Percentiles rank a stretch among this genome's conserved stretches.
Conservation (phyloP, 2,113 vertebrate species). For the Solenodon paradoxus region DNA sequence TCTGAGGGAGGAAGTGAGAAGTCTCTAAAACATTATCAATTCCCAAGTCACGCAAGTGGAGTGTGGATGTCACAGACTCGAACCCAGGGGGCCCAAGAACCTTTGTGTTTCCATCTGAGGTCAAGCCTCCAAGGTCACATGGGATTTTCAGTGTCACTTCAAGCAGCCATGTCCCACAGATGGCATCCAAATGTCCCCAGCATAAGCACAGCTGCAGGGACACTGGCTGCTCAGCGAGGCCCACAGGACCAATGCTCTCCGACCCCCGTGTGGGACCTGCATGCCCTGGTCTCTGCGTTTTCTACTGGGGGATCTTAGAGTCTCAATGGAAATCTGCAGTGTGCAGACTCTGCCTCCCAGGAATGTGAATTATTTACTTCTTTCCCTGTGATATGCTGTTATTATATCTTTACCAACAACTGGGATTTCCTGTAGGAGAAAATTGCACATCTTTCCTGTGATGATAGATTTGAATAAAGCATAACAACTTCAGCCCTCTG, state of each 20-base stretch:
- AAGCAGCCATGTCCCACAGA: too few relatives aligned
- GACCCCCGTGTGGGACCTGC: too few relatives aligned
- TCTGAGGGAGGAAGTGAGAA: neutral
- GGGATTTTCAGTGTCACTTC: too few relatives aligned
- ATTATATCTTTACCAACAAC: conserved; percentile 53
- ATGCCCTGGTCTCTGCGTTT: too few relatives aligned
- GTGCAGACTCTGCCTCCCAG: conserved; percentile 21
- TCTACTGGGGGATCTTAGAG: neutral
- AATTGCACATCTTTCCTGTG: neutral
- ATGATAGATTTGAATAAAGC: conserved; percentile 65
- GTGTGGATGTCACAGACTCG: neutral
- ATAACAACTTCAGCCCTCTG: conserved; percentile 19
- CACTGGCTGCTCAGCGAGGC: too few relatives aligned
- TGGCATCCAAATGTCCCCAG: too few relatives aligned
- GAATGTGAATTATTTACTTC: conserved; percentile 55
- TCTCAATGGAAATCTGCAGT: neutral
- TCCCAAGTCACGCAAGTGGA: neutral
- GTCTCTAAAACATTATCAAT: neutral
- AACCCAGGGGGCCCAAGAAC: too few relatives aligned
- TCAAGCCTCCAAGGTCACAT: too few relatives aligned
- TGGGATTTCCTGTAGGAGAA: conserved; percentile 43
- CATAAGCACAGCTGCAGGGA: too few relatives aligned
- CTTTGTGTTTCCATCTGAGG: too few relatives aligned
- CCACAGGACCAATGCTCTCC: too few relatives aligned
- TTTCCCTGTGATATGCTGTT: conserved; percentile 45